phyloP scores from a whole-genome alignment of 2,888 invertebrate genomes.

The Habroteleia sp. region DNA sequence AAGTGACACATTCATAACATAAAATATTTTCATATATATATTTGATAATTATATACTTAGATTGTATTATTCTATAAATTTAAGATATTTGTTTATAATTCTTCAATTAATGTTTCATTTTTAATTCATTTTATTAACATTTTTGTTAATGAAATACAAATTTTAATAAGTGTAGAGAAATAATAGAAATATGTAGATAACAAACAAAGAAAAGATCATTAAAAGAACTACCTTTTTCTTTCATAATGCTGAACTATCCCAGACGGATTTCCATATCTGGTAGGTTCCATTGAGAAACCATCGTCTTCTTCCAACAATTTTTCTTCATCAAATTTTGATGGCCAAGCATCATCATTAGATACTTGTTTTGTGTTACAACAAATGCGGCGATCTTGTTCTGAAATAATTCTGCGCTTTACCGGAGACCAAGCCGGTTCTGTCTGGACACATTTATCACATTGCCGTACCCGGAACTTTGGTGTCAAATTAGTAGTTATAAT shows the following conservation, averaged over 20 bases:
- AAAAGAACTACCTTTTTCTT: conserved; percentile 80
- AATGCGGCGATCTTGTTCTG: conserved; percentile 74
- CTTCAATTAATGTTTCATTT: too few relatives aligned
- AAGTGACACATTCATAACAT: too few relatives aligned
- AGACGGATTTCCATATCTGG: conserved; percentile 72
- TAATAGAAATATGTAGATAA: too few relatives aligned
- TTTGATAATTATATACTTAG: too few relatives aligned
- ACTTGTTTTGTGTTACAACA: conserved; percentile 48
- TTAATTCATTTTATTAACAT: too few relatives aligned
- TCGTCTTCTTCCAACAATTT: conserved; percentile 68
- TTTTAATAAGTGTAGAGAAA: too few relatives aligned
- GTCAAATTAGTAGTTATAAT: conserved; percentile 82
- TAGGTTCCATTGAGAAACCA: conserved; percentile 73
- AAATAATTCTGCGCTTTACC: conserved; percentile 77
- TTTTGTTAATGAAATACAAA: too few relatives aligned
- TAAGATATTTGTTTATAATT: too few relatives aligned
- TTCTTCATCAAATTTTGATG: conserved; percentile 3
- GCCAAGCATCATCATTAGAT: conserved; percentile 40
- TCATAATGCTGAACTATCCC: conserved; percentile 76
- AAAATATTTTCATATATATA: too few relatives aligned
- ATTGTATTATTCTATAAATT: too few relatives aligned
- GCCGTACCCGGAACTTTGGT: conserved; percentile 87
- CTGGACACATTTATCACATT: conserved; percentile 82
- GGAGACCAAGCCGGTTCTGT: conserved; percentile 78
- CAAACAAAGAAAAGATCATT: too few relatives aligned